Conservation (phyloP, 2,797 vertebrate genomes). For the Taenioides sp. region DNA sequence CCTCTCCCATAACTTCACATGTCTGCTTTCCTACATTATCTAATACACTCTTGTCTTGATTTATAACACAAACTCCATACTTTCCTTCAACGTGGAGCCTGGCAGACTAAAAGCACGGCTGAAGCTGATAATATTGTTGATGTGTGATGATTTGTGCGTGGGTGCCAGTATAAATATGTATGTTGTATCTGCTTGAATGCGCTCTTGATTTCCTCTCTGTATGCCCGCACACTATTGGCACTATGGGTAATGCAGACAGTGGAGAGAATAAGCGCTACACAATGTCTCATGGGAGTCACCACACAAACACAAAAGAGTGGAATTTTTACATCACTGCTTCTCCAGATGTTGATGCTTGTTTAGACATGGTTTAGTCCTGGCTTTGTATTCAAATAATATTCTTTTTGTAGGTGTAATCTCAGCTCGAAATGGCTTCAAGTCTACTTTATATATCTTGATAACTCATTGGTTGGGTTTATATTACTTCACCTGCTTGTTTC, state of each 20-base stretch:
- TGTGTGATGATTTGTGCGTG: neutral
- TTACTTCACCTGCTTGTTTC: too few species aligned
- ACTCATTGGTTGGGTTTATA: too few species aligned
- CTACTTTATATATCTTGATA: too few species aligned
- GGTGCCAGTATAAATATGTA: neutral
- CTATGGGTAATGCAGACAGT: neutral
- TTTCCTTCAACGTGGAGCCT: neutral
- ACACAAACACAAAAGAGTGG: neutral
- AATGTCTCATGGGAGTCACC: neutral
- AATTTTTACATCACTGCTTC: neutral
- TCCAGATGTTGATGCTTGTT: neutral
- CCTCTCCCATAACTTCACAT: too few species aligned
- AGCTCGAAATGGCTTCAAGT: too few species aligned
- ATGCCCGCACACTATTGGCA: neutral
- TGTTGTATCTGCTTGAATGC: neutral
- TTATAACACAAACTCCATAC: neutral
- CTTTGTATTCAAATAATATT: too few species aligned
- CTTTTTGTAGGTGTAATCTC: too few species aligned
- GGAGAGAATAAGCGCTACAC: conserved; percentile 1
- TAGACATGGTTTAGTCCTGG: neutral
- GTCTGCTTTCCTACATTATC: too few species aligned
- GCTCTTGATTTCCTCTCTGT: neutral
- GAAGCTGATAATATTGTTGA: neutral
- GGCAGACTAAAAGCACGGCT: conserved; percentile 1
- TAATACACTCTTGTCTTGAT: neutral